Evolutionary conservation across 1,140 invertebrate species (phyloP).

Genomic region (Apis mellifera): DNA sequence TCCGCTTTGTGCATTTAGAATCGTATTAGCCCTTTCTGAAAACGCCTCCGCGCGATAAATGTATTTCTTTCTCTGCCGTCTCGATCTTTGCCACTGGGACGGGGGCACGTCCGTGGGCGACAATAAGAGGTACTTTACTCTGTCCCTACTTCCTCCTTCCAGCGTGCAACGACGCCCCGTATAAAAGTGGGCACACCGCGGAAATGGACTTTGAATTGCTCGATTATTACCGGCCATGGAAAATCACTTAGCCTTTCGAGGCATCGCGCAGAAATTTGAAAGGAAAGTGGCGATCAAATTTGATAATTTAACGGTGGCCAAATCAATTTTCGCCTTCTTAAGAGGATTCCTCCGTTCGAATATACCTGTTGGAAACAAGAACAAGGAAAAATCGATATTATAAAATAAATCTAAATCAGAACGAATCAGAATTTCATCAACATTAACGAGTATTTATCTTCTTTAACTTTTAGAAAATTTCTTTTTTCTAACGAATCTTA

Average conservation of each 20-base stretch:
- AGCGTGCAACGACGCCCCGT: neutral
- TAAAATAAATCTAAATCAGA: too few relatives aligned
- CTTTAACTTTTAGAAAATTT: too few relatives aligned
- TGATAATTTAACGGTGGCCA: neutral
- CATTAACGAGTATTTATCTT: too few relatives aligned
- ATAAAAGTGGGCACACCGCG: slow-evolving; percentile 51
- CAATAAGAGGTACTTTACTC: slow-evolving; percentile 62
- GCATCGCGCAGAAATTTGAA: neutral
- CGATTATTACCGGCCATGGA: slow-evolving; percentile 57
- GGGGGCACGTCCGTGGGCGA: slow-evolving; percentile 51
- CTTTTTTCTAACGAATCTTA: too few relatives aligned
- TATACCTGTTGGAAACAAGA: too few relatives aligned
- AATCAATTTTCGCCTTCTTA: too few relatives aligned
- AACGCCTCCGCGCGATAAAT: slow-evolving; percentile 48
- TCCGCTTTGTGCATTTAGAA: slow-evolving; percentile 68
- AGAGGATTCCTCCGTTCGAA: too few relatives aligned
- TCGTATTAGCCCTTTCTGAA: slow-evolving; percentile 58
- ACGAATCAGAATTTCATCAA: too few relatives aligned
- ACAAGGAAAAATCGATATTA: too few relatives aligned
- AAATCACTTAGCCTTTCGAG: slow-evolving; percentile 42
- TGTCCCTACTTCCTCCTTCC: slow-evolving; percentile 7
- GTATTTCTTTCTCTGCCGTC: slow-evolving; percentile 50
- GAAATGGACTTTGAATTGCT: slow-evolving; percentile 76
- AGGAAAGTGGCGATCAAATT: neutral
- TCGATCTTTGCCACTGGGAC: slow-evolving; percentile 12